Evolutionary conservation across 2,888 invertebrate species (phyloP).

Genomic region (Leucophenga maculata): DNA sequence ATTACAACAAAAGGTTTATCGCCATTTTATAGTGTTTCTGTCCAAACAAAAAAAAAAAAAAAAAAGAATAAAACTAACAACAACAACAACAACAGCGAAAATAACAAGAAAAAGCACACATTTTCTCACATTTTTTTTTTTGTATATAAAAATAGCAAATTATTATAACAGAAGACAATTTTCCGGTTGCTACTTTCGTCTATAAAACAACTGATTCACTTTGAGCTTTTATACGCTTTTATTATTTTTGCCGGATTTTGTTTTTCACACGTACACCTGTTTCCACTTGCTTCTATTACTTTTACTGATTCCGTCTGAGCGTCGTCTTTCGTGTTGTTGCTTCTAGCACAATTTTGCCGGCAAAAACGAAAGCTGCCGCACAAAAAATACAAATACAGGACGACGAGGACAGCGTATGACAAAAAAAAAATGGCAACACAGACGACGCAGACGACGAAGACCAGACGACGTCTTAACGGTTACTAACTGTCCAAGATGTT

Average conservation of each 20-base stretch:
- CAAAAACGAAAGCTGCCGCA: not conserved
- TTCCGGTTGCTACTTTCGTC: not conserved
- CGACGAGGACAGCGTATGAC: constrained; percentile 31
- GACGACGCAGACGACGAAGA: constrained; percentile 49
- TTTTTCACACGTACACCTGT: constrained; percentile 6
- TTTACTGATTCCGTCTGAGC: too few relatives aligned
- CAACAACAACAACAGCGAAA: not conserved
- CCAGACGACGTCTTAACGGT: constrained; percentile 68
- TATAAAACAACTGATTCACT: not conserved
- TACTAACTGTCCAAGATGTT: constrained; percentile 66
- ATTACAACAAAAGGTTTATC: too few relatives aligned
- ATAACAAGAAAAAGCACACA: not conserved
- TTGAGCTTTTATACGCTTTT: not conserved
- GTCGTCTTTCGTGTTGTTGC: not conserved
- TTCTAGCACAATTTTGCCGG: not conserved
- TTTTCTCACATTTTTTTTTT: not conserved
- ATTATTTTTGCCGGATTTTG: not conserved
- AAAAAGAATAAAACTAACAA: not conserved
- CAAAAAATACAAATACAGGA: constrained; percentile 18
- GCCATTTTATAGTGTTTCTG: too few relatives aligned
- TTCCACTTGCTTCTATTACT: not conserved
- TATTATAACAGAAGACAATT: not conserved
- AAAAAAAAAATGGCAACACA: constrained; percentile 39
- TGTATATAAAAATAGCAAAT: not conserved
- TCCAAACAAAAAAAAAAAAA: too few relatives aligned